Evolutionary conservation across 2,113 vertebrate species (phyloP), one percentile per base, ranked within the genome.

Genomic region (Silurus asotus): DNA sequence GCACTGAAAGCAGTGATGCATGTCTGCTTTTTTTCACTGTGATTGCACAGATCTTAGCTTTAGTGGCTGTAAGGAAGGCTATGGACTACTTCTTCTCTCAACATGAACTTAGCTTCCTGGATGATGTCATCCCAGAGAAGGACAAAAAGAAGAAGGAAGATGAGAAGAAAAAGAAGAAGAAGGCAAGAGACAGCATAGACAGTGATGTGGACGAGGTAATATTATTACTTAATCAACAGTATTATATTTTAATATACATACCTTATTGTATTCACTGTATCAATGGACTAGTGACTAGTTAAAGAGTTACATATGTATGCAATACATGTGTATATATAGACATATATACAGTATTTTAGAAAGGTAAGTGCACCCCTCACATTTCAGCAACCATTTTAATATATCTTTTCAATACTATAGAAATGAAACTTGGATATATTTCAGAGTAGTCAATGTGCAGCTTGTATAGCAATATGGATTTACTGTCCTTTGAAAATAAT

Each of bases 91-190:
- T 99, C 93, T 99, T 99, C 93, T 97, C 97, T 59, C 98, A 99
- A 93, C 96, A 98, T 0, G 97, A 99, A 90, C 96, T 99, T 86
- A 95, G 98, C 91, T 99, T 98, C 92, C 95, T 99, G 15, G 98
- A 99, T 0, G 98, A 99, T 25, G 95, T 99, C 87, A 99, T 99
- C 93, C 98, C 98, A 74, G 98, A 99, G 93, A 99, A 99, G 90
- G 98, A 99, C 92, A 99, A 99, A 95, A 99, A 99, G 88, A 99
- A 99, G 94, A 99, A 98, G 75, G 98, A 99, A 87, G 98, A 99
- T 0, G 98, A 99, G 87, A 99, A 98, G 94, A 97, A 96, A 90
- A 99, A 97, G 91, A 98, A 98, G 65, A 98, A 97, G 89, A 97
- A 97, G 87, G 96, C 97, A 28, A 86, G 84, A 61, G 94, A 94